These are phyloP conservation scores for Oryzias woworae DNA, from an alignment of 2,113 vertebrate genomes.

Conservation along the genomic window DNA sequence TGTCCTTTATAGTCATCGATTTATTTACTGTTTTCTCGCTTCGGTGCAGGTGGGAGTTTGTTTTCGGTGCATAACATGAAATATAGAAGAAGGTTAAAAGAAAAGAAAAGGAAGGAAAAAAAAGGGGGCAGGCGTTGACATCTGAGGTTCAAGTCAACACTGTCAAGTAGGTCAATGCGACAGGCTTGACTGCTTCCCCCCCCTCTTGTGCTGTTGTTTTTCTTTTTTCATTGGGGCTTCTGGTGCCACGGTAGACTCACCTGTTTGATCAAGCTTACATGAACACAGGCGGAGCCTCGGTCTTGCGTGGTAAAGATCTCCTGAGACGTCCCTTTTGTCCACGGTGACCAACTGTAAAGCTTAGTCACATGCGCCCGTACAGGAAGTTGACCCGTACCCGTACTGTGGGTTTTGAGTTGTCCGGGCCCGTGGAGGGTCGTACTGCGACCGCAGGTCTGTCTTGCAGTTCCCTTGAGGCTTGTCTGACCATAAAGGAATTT, in stretches of 20 bases:
- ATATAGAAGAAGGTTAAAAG: background rate
- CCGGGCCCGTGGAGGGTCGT: no score
- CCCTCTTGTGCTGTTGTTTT: constrained; percentile 1
- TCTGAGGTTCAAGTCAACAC: constrained; percentile 32
- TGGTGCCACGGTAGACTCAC: constrained; percentile 46
- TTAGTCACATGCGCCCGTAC: no score
- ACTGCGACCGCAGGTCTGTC: no score
- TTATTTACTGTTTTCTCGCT: constrained; percentile 16
- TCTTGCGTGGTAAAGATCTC: constrained; percentile 1
- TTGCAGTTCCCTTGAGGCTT: no score
- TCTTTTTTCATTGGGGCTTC: constrained; percentile 38
- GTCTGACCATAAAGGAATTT: no score
- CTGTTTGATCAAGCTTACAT: constrained; percentile 52
- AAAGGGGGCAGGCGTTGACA: constrained; percentile 19
- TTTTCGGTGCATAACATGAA: background rate
- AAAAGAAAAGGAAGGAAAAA: constrained; percentile 6
- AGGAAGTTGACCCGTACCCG: no score
- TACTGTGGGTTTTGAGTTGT: no score
- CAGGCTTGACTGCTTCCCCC: constrained; percentile 53
- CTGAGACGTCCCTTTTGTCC: background rate
- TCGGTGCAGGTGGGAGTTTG: background rate
- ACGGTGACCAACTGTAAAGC: background rate
- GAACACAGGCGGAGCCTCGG: constrained; percentile 37
- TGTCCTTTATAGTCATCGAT: constrained; percentile 11
- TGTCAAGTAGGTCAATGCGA: constrained; percentile 65